Percentiles rank a stretch among this genome's conserved stretches.
Evolutionary conservation across 2,888 invertebrate species (phyloP).

Genomic region (Drosophila borborema): DNA sequence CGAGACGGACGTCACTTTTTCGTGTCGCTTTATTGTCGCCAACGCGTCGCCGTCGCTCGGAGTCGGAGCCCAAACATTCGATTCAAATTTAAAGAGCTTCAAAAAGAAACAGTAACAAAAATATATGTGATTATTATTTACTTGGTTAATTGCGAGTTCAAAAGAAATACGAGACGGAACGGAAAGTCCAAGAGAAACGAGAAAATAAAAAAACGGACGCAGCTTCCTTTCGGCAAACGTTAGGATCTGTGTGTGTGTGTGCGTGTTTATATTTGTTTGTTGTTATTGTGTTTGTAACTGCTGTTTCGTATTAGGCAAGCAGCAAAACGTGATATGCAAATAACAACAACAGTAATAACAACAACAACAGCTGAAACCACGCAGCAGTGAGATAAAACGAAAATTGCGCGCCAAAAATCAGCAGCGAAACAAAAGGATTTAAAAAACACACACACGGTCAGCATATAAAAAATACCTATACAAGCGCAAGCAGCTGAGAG

Average conservation of each 20-base stretch:
- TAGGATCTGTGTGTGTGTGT: constrained; percentile 13
- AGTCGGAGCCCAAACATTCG: constrained; percentile 56
- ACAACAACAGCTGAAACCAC: constrained; percentile 31
- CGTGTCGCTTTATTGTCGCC: constrained; percentile 40
- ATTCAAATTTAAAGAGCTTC: constrained; percentile 44
- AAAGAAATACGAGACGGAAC: constrained; percentile 2
- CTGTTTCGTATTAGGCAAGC: constrained; percentile 66
- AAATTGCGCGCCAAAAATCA: constrained; percentile 75
- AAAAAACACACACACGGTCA: constrained; percentile 48
- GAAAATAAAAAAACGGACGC: constrained; percentile 31
- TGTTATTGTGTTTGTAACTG: constrained; percentile 62
- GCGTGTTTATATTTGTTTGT: constrained; percentile 41
- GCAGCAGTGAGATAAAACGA: constrained; percentile 40
- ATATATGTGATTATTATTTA: constrained; percentile 26
- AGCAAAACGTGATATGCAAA: constrained; percentile 79
- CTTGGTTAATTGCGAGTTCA: constrained; percentile 46
- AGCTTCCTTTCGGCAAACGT: constrained; percentile 45
- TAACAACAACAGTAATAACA: constrained; percentile 41
- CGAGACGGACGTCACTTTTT: constrained; percentile 56
- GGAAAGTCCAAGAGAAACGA: constrained; percentile 20
- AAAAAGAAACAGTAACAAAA: constrained; percentile 19
- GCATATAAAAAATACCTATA: constrained; percentile 36
- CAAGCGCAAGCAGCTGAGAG: constrained; percentile 62
- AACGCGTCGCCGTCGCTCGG: constrained; percentile 64
- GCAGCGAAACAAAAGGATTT: constrained; percentile 72